Base-by-base conservation (phyloP, 2,888 invertebrate genomes). In the Hermaeophaga mercurialis region DNA sequence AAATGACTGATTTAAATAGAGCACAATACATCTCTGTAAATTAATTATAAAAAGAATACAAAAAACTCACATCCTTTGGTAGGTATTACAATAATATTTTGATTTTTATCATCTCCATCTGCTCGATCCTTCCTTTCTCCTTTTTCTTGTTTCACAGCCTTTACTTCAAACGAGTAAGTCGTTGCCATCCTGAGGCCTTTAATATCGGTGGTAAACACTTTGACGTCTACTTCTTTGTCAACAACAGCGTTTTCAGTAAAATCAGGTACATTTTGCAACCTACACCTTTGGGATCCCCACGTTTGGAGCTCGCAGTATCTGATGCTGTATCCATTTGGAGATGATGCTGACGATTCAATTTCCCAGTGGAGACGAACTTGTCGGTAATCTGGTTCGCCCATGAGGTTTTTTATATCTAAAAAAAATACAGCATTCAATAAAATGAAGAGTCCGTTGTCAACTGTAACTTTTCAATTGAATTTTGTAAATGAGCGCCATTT, bases 301-400 rank as follows among this genome's bases (percentile, higher is more conserved):
- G 87, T 85, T 74, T 91, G 90, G 61, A 90, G 76, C 73, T 91
- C 91, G 75, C 91, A 91, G 75, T 89, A 90, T 70, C 86, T 84
- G 36, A 90, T 82, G 74, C 85, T 85, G 77, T 88, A 89, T 11
- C 84, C 84, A 63, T 83, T 78, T 34, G 83, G 74, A 62, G 80
- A 80, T 41, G 81, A 78, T 9, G 58, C 70, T 63, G 61, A 75
- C 70, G 61, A 47, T 1, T 83, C 83, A 58, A 82, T 82, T 68
- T 85, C 84, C 87, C 87, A 87, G 39, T 82, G 82, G 17, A 87
- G 79, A 1, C 81, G 80, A 11, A 87, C 85, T 68, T 84, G 83
- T 49, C 86, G 79, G 71, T 86, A 87, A 70, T 86, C 86, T 15
- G 86, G 85, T 69, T 86, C 85, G 22, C 85, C 86, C 58, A 83